A percentile compares a stretch with the other conserved stretches of the same genome.
phyloP scores from a whole-genome alignment of 2,888 invertebrate genomes.

The Cryptocheilus praepositus region DNA sequence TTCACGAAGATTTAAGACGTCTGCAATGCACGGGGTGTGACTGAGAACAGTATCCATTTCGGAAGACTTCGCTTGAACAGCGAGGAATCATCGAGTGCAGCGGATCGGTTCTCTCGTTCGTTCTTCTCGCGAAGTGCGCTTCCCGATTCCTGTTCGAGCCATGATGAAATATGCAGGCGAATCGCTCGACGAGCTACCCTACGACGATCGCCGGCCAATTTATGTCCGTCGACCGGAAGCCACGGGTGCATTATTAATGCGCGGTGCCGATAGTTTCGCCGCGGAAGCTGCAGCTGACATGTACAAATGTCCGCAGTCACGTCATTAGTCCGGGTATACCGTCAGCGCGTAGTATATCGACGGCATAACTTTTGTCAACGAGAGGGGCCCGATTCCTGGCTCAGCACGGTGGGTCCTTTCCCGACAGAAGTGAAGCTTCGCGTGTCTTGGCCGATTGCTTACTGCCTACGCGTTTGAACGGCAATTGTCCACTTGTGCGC shows the following conservation, averaged over 20 bases:
- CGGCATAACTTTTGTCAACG: constrained; percentile 38
- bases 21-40: too few relatives aligned
- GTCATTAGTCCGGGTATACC: constrained; percentile 67
- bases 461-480: too few relatives aligned
- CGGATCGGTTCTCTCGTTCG: constrained; percentile 27
- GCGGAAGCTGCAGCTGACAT: constrained; percentile 68
- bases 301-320: constrained; percentile 69
- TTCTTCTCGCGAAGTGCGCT: background rate
- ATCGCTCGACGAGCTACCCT: constrained; percentile 42
- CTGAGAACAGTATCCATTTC: too few relatives aligned
- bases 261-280: constrained; percentile 67
- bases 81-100: constrained; percentile 18
- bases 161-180: constrained; percentile 56
- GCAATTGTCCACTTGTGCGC: too few relatives aligned
- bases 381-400: constrained; percentile 3
- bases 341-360: constrained; percentile 36
- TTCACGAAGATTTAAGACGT: too few relatives aligned
- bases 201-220: constrained; percentile 56
- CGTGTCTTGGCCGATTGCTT: too few relatives aligned
- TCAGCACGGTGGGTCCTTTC: too few relatives aligned
- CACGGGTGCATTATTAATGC: constrained; percentile 70
- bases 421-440: too few relatives aligned
- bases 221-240: constrained; percentile 58
- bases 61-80: too few relatives aligned
- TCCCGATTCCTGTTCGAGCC: constrained; percentile 43